phyloP scores from a whole-genome alignment of 2,797 vertebrate species.

The Halcyon smyrnensis region DNA sequence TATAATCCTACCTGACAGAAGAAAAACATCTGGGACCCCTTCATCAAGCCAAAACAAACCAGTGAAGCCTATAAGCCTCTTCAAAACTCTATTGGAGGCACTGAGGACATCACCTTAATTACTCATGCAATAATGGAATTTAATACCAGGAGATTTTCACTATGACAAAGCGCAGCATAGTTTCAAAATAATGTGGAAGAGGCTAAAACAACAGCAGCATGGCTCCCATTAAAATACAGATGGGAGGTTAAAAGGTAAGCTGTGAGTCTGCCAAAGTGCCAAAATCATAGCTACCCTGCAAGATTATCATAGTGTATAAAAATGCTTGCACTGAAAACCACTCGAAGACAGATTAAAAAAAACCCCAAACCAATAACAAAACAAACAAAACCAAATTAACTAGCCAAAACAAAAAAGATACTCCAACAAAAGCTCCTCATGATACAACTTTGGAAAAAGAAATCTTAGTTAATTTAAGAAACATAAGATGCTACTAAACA shows the following conservation, averaged over 20 bases:
- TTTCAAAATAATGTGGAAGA: slow-evolving; percentile 33
- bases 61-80: neutral
- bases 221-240: neutral
- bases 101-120: neutral
- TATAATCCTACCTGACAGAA: neutral
- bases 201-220: slow-evolving; percentile 7
- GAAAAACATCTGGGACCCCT: neutral
- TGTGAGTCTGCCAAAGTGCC: neutral
- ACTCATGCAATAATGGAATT: neutral
- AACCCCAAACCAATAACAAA: neutral
- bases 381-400: neutral
- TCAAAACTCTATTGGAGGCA: neutral
- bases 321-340: neutral
- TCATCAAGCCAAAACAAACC: neutral
- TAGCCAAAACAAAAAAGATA: neutral
- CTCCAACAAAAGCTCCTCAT: neutral
- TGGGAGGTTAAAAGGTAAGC: slow-evolving; percentile 42
- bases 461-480: neutral
- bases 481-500: neutral
- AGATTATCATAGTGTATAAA: neutral
- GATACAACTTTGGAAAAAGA: neutral
- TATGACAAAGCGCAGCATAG: neutral
- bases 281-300: neutral
- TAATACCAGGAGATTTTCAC: neutral
- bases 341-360: neutral